phyloP scores from a whole-genome alignment of 2,797 vertebrate genomes.

The Hydrophis major region DNA sequence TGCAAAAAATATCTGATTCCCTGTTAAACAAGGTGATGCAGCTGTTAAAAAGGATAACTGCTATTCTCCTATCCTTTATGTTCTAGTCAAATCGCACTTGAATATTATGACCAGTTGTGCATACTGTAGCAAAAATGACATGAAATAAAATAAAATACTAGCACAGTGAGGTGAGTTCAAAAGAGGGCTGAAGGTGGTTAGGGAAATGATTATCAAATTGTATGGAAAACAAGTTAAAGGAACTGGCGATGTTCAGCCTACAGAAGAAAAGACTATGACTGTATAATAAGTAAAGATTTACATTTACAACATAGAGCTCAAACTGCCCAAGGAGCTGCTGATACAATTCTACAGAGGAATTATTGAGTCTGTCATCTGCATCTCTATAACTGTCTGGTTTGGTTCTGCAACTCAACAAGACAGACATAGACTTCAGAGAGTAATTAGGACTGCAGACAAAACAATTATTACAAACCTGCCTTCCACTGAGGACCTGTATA shows the following conservation, averaged over 20 bases:
- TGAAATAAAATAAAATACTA: not conserved
- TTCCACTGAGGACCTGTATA: too few species aligned
- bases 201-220: not conserved
- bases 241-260: not conserved
- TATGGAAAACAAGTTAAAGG: not conserved
- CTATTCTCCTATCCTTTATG: not conserved
- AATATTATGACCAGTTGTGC: not conserved
- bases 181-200: not conserved
- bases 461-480: too few species aligned
- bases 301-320: too few species aligned
- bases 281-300: not conserved
- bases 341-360: too few species aligned
- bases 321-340: too few species aligned
- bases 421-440: too few species aligned
- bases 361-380: too few species aligned
- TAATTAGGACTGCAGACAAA: too few species aligned
- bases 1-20: not conserved
- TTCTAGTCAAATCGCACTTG: not conserved
- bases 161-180: not conserved
- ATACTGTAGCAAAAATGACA: not conserved
- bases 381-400: too few species aligned
- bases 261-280: not conserved
- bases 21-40: not conserved
- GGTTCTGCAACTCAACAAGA: too few species aligned
- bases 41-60: not conserved